These are phyloP conservation scores for Nipponia nippon DNA, from an alignment of 2,113 vertebrate genomes.

Conservation along the genomic window DNA sequence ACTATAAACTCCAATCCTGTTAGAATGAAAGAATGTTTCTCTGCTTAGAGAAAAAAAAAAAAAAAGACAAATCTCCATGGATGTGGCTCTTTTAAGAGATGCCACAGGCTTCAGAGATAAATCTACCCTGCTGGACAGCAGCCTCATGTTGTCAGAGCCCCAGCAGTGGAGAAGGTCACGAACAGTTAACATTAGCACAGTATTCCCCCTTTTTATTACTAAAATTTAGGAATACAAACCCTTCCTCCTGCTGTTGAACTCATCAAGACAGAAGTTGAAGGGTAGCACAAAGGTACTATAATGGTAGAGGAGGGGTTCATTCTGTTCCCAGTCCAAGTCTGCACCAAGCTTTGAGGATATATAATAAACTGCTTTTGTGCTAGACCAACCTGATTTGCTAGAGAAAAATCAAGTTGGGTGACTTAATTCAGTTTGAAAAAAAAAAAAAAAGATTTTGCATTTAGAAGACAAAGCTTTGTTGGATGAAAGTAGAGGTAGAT, in stretches of 20 bases:
- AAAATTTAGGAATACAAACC: neutral
- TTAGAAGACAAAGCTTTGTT: neutral
- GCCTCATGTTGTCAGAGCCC: neutral
- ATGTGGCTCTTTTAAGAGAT: neutral
- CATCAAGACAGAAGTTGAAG: neutral
- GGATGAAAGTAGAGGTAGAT: neutral
- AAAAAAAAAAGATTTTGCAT: neutral
- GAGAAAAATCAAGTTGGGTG: neutral
- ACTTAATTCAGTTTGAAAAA: neutral
- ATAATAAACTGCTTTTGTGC: neutral
- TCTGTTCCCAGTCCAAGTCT: neutral
- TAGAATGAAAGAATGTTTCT: neutral
- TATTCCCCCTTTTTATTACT: neutral
- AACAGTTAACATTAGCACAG: neutral
- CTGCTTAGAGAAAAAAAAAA: neutral
- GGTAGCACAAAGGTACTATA: neutral
- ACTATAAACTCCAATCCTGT: neutral
- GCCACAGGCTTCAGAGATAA: neutral
- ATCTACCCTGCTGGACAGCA: neutral
- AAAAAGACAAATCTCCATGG: neutral
- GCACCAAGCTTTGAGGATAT: neutral
- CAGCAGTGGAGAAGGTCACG: neutral
- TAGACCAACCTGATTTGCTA: neutral
- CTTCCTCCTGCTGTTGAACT: neutral
- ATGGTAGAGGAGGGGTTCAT: neutral